Evolutionary conservation across 2,888 invertebrate species (phyloP), one percentile per base, ranked within the genome.

Genomic region (Morpho deidamia): DNA sequence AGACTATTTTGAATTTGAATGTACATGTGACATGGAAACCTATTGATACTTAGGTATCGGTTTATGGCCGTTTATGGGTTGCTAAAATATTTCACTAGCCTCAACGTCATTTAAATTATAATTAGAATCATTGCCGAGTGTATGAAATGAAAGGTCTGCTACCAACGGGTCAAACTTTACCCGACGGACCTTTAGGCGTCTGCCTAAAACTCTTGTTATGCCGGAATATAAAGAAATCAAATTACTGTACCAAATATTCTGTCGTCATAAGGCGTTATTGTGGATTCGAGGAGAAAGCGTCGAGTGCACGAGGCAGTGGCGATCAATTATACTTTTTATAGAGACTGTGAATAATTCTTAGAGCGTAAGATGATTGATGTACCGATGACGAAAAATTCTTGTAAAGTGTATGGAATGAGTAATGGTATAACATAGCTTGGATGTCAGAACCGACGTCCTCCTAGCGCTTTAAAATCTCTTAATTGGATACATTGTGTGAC

Each of bases 281-380:
- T 39, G 11, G 39, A 10, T 11, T 7, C 7, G 11, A 7, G 39
- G 39, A n/a, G 39, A 44, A 44, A 44, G 44, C 44, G 32, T 34
- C 44, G 3, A 11, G 8, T 34, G 32, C 32, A 32, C 32, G 32
- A n/a, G 14, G 11, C 64, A 58, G 69, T 69, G 67, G 69, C 70
- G 68, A 71, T 71, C 68, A 66, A 69, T 70, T 66, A 58, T 50
- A 47, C 54, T 60, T 60, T 67, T 51, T 59, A 56, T 58, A 48
- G 56, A 46, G 56, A 53, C 50, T 56, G 57, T 59, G 56, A 52
- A 59, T 60, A 43, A 44, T 61, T 55, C 56, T 51, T 44, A 47
- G 55, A 62, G 58, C 59, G 58, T 56, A 56, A 57, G 55, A 60
- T 61, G 46, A 53, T 47, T 53, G 53, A 53, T 53, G 35, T 10